Evolutionary conservation across 2,888 invertebrate species (phyloP).

Genomic region (Branchellion lobata): DNA sequence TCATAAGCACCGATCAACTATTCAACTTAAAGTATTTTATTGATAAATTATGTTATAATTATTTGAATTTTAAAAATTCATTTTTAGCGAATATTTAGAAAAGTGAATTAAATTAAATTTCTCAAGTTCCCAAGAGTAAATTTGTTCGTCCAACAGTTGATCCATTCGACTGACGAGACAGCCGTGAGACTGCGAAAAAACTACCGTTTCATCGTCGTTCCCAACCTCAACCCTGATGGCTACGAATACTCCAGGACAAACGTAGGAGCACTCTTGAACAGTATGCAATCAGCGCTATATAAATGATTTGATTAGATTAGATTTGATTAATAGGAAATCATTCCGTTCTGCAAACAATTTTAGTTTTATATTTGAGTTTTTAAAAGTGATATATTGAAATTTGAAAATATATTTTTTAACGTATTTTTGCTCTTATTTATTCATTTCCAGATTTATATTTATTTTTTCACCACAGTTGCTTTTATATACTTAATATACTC

Average conservation of each 20-base stretch:
- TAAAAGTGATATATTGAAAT: neutral
- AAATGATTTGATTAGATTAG: neutral
- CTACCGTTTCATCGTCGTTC: constrained; percentile 30
- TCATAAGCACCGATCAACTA: neutral
- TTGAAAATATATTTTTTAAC: no score
- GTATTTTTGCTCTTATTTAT: no score
- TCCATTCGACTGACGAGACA: neutral
- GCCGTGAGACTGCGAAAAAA: neutral
- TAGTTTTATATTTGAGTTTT: neutral
- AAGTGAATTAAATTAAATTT: neutral
- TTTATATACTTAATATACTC: no score
- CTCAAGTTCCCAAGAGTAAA: neutral
- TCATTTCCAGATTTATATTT: no score
- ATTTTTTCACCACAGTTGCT: no score
- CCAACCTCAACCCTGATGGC: constrained; percentile 35
- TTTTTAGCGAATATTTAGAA: neutral
- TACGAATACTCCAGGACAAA: constrained; percentile 6
- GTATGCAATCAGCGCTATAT: no score
- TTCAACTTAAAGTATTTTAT: neutral
- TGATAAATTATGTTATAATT: neutral
- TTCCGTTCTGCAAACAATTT: no score
- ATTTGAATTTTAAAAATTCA: neutral
- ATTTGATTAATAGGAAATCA: neutral
- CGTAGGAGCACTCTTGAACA: no score
- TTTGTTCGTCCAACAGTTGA: neutral